phyloP scores from a whole-genome alignment of 2,797 vertebrate genomes.

The Falco concolor region DNA sequence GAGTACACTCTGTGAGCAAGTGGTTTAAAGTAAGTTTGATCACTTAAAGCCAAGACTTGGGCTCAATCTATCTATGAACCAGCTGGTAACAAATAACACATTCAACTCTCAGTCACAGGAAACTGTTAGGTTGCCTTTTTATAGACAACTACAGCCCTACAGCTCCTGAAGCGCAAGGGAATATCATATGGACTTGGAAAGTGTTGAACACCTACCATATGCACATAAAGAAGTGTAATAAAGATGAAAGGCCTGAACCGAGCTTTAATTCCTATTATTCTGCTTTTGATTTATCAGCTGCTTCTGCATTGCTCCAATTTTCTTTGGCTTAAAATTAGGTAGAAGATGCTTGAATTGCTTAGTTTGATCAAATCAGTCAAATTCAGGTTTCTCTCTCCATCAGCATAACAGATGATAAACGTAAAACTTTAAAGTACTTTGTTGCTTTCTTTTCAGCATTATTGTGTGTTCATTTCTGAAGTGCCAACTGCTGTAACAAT shows the following conservation, averaged over 20 bases:
- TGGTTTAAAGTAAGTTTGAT: constrained; percentile 55
- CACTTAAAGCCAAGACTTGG: constrained; percentile 34
- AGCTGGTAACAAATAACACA: constrained; percentile 68
- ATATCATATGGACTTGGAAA: constrained; percentile 3
- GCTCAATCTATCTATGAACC: constrained; percentile 28
- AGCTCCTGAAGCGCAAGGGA: constrained; percentile 32
- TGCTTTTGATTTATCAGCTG: constrained; percentile 55
- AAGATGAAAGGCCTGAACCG: constrained; percentile 39
- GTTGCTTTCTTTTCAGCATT: background rate
- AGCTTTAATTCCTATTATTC: constrained; percentile 48
- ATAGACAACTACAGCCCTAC: constrained; percentile 27
- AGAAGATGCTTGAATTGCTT: background rate
- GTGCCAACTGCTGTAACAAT: background rate
- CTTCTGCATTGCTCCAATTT: constrained; percentile 4
- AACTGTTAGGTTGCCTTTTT: constrained; percentile 56
- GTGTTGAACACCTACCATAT: constrained; percentile 40
- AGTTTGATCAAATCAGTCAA: background rate
- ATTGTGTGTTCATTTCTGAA: background rate
- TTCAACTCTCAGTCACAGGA: constrained; percentile 51
- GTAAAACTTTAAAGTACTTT: background rate
- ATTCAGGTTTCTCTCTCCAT: background rate
- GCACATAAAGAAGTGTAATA: constrained; percentile 46
- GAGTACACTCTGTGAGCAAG: background rate
- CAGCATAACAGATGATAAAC: background rate
- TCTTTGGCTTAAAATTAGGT: constrained; percentile 29